Base-by-base conservation (phyloP, 2,888 invertebrate species). In the Penaeus monodon region DNA sequence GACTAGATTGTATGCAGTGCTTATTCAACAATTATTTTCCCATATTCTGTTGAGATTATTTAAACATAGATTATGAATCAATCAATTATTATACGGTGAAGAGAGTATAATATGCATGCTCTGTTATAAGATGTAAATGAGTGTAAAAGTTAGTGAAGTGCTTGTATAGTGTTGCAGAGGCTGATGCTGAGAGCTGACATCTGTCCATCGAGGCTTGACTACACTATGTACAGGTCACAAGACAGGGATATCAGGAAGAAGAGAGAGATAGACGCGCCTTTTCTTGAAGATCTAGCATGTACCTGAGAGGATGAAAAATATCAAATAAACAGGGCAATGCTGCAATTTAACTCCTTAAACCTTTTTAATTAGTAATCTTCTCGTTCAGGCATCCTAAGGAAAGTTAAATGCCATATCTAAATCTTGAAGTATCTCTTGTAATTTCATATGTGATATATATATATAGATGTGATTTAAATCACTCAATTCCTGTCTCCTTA, bases 201-300 rank as follows among this genome's bases (percentile, higher is more conserved):
- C 76, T 76, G 65, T 65, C 76, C 83, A 76, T 78, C 38, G 84
- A 76, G 76, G 77, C 65, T 49, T 84, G 73, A 73, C 84, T 84
- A 84, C 84, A 84, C 84, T 84, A 84, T 84, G 65, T 84, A 84
- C 84, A 84, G 66, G 68, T 77, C 65, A 76, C 76, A 84, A 77
- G 44, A 84, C 84, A 38, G 84, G 66, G 66, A 78, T 76, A 78
- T 77, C 77, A 76, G 84, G 76, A 84, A 77, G 77, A 66, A 84
- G 57, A 68, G 66, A 68, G 77, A 76, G 64, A 83, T 44, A 81
- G 44, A 77, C 68, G 76, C n/a, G 76, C 84, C 77, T 77, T 78
- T 78, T 78, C 38, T 38, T 84, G 77, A 68, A 84, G 84, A 77
- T 66, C 84, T 84, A 84, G 78, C 84, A 84, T 84, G 78, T 84